Evolutionary conservation across 1,140 invertebrate genomes (phyloP).

Genomic region (Drosophila micromelanica): DNA sequence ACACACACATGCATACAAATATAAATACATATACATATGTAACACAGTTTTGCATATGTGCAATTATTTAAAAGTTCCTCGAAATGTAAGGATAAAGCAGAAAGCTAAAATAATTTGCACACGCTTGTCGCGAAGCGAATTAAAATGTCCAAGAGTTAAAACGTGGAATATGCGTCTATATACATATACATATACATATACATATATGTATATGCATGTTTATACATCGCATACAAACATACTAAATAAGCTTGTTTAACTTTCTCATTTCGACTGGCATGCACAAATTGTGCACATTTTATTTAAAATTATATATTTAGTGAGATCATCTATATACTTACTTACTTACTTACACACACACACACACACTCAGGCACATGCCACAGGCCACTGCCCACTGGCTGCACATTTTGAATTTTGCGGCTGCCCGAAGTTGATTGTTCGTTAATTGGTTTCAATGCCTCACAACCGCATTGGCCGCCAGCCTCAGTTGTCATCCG

Average conservation of each 20-base stretch:
- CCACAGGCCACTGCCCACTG: constrained; percentile 12
- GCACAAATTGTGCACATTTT: constrained; percentile 25
- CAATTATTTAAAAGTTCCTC: not conserved
- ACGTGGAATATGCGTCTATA: not conserved
- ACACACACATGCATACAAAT: not conserved
- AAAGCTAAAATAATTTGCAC: constrained; percentile 5
- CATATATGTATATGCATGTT: not conserved
- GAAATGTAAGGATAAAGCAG: not conserved
- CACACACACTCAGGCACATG: constrained; percentile 2
- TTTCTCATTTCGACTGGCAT: constrained; percentile 39
- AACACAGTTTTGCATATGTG: not conserved
- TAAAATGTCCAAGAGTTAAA: constrained; percentile 11
- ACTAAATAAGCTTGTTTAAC: constrained; percentile 11
- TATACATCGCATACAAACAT: constrained; percentile 28
- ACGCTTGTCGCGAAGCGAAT: constrained; percentile 9
- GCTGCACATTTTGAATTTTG: constrained; percentile 73
- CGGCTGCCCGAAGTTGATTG: constrained; percentile 75
- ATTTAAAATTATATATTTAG: constrained; percentile 30
- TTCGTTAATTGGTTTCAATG: constrained; percentile 79
- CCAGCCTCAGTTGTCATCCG: constrained; percentile 43
- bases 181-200: not conserved
- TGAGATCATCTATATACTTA: constrained; percentile 11
- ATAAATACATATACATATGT: not conserved
- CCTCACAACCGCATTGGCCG: constrained; percentile 66
- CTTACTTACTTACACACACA: constrained; percentile 9